Base-by-base conservation (phyloP, 2,888 invertebrate species). In the Amiota minor region DNA sequence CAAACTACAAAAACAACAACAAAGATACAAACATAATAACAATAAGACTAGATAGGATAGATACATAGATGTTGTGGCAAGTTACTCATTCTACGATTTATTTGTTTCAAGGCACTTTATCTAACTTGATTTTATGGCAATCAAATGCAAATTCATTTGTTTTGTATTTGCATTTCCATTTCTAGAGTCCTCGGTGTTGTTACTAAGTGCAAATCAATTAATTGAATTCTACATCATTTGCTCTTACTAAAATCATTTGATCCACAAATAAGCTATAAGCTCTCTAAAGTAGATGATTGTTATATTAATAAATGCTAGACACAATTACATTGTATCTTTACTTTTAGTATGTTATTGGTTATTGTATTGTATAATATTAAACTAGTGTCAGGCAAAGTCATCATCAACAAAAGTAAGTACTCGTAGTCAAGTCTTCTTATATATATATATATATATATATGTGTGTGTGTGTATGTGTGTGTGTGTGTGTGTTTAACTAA, bases 131-230 rank as follows among this genome's bases (percentile, higher is more conserved):
- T 12, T n/a, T 53, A 53, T n/a, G 53, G 18, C 56, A 56, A 56
- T 16, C 56, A 56, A 56, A 56, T 56, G 56, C 56, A 56, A 56
- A 56, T 56, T 78, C 79, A 78, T 77, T 67, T 70, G 68, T 67
- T 72, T 75, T 79, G 76, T 73, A 76, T 76, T 79, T 79, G 74
- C 35, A 35, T 35, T 72, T 71, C 76, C 70, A 67, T 78, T 72
- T 72, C 69, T 18, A 12, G 3, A 59, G 20, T 20, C n/a, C 23
- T 12, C 76, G 45, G 72, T 79, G 77, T 79, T 78, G 73, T 73
- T 76, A 78, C 76, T 74, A 79, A 77, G 77, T 79, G 77, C 77
- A 70, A 68, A 73, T 56, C 61, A 79, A 71, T 72, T 78, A 45
- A 53, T 47, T 23, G 55, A 74, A 62, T 68, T 78, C 76, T 72